Conservation (phyloP, 2,888 invertebrate species). For the Ormyrus labotus region DNA sequence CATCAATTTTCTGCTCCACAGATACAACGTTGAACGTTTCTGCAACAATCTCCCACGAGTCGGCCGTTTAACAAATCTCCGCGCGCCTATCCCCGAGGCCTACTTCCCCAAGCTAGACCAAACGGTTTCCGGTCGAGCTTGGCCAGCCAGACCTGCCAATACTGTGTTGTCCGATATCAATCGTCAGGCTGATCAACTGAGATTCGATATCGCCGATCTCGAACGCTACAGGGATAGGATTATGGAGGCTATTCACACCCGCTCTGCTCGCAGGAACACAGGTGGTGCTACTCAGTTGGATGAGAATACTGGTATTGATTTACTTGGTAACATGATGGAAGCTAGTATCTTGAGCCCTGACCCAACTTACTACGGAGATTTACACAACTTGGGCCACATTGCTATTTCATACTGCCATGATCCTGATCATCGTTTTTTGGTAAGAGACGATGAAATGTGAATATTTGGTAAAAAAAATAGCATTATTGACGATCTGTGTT, state of each 20-base stretch:
- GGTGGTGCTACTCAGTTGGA: slow-evolving; percentile 79
- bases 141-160: slow-evolving; percentile 83
- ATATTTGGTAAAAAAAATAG: no score
- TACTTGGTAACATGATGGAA: slow-evolving; percentile 88
- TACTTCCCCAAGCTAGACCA: slow-evolving; percentile 92
- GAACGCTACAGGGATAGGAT: slow-evolving; percentile 87
- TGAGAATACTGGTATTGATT: slow-evolving; percentile 85
- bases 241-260: slow-evolving; percentile 83
- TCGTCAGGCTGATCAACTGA: slow-evolving; percentile 83
- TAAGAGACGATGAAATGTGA: slow-evolving; percentile 67
- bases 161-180: slow-evolving; percentile 80
- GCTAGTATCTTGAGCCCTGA: slow-evolving; percentile 83
- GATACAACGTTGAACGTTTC: slow-evolving; percentile 87
- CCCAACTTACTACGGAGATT: slow-evolving; percentile 84
- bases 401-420: slow-evolving; percentile 87
- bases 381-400: slow-evolving; percentile 90
- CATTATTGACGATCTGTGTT: not conserved
- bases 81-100: slow-evolving; percentile 84
- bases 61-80: slow-evolving; percentile 81
- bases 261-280: slow-evolving; percentile 78
- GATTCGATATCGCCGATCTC: slow-evolving; percentile 82
- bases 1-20: slow-evolving; percentile 65
- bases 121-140: slow-evolving; percentile 84
- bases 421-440: slow-evolving; percentile 86
- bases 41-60: slow-evolving; percentile 84